Evolutionary conservation across 2,113 vertebrate species (phyloP).

Genomic region (Cygnus atratus): DNA sequence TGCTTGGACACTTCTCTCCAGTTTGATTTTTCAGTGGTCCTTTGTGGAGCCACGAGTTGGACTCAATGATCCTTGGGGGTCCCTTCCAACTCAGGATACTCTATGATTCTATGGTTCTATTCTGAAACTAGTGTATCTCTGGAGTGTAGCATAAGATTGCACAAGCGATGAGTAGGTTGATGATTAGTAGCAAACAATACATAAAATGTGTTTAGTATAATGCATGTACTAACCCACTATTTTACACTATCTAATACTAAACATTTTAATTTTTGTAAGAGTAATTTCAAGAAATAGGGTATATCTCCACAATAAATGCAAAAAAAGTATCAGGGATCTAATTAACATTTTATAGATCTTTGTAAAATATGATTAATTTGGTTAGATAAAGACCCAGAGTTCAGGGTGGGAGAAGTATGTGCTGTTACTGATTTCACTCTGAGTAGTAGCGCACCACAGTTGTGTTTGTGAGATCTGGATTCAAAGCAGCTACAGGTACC

Average conservation of each 20-base stretch:
- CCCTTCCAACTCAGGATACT: too few species aligned
- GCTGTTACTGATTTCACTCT: not conserved
- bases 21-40: too few species aligned
- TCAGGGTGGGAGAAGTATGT: not conserved
- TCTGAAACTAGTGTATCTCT: not conserved
- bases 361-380: not conserved
- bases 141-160: not conserved
- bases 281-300: not conserved
- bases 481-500: not conserved
- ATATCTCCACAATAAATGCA: not conserved
- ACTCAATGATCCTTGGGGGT: too few species aligned
- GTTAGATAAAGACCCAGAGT: not conserved
- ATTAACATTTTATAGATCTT: not conserved
- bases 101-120: not conserved
- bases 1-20: too few species aligned
- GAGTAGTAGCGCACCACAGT: not conserved
- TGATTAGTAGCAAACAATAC: not conserved
- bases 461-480: not conserved
- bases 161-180: not conserved
- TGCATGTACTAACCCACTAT: not conserved
- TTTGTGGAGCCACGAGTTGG: too few species aligned
- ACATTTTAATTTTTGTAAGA: not conserved
- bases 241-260: not conserved
- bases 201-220: not conserved
- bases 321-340: not conserved